phyloP scores from a whole-genome alignment of 2,888 invertebrate genomes.

The Meiosimyza decipiens region DNA sequence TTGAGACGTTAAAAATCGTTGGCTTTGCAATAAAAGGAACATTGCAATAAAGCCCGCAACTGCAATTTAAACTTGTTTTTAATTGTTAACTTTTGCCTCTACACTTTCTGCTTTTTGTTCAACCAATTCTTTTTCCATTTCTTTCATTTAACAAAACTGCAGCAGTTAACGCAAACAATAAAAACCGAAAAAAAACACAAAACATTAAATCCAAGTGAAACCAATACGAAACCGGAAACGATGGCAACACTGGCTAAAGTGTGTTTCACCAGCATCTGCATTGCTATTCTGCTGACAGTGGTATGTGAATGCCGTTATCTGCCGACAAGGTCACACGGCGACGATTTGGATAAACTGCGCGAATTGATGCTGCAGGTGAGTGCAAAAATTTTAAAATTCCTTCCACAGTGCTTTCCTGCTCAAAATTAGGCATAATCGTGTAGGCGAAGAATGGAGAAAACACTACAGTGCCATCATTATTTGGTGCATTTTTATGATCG shows the following conservation, averaged over 20 bases:
- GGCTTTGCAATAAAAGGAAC: background rate
- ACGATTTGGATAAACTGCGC: slow-evolving; percentile 70
- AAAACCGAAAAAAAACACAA: background rate
- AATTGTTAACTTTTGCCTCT: slow-evolving; percentile 9
- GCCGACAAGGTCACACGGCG: slow-evolving; percentile 69
- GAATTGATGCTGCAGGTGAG: slow-evolving; percentile 71
- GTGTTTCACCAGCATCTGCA: slow-evolving; percentile 40
- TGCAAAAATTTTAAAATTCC: slow-evolving; percentile 18
- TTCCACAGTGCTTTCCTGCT: too few species aligned
- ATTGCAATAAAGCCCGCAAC: background rate
- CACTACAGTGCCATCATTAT: background rate
- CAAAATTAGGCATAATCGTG: too few species aligned
- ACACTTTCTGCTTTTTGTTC: background rate
- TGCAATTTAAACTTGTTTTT: slow-evolving; percentile 23
- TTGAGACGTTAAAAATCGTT: background rate
- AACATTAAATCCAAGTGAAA: slow-evolving; percentile 9
- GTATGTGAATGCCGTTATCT: slow-evolving; percentile 67
- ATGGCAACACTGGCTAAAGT: slow-evolving; percentile 38
- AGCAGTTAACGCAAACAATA: background rate
- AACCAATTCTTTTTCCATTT: background rate
- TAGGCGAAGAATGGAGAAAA: too few species aligned
- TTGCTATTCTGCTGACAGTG: slow-evolving; percentile 55
- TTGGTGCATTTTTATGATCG: background rate
- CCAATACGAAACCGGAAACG: slow-evolving; percentile 45
- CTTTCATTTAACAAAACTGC: background rate